Evolutionary conservation across 2,797 vertebrate genomes (phyloP), one percentile per base, ranked within the genome.

Genomic region (Chloroceryle amazona): DNA sequence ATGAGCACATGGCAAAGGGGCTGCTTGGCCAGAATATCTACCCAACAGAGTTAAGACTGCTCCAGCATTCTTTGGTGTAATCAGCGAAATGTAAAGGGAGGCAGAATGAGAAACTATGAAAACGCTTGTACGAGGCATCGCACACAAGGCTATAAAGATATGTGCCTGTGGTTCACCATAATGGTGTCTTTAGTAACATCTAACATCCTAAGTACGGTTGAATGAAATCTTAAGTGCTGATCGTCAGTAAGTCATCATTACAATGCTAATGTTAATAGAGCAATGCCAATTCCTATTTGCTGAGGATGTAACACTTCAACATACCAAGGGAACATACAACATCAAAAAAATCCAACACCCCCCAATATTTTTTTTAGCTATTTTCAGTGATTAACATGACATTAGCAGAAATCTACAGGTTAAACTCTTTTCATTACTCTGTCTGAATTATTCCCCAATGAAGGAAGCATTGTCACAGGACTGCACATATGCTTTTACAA

Each of bases 121-220:
- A 93, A 83, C 11, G 2, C 4, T 81, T 2, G 1, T 1, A 26
- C 39, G 61, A 72, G 31, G 18, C 87, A 74, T 41, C 44, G 44
- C 31, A 23, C 20, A 8, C 9, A 14, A 29, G 28, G n/a, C n/a
- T 70, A 9, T 33, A 52, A 62, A 46, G 31, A 47, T 13, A 29
- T 1, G 3, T 14, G n/a, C 39, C 31, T 62, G 44, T 0, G 1
- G 52, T 6, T 54, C 17, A 21, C 28, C 19, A 22, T 20, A 63
- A 55, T 10, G 52, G 35, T 26, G 20, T 3, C 22, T 60, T 88
- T 13, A 42, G 12, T 63, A 66, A 78, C 75, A 39, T 31, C 23
- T 51, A 58, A 82, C 81, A 62, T 37, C 11, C 33, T 60, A 42
- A 78, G 60, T 58, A 60, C 17, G 11, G 26, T 65, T 67, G 49